Evolutionary conservation across 2,113 vertebrate genomes (phyloP), one percentile per base, ranked within the genome.

Genomic region (Melanotaenia duboulayi): DNA sequence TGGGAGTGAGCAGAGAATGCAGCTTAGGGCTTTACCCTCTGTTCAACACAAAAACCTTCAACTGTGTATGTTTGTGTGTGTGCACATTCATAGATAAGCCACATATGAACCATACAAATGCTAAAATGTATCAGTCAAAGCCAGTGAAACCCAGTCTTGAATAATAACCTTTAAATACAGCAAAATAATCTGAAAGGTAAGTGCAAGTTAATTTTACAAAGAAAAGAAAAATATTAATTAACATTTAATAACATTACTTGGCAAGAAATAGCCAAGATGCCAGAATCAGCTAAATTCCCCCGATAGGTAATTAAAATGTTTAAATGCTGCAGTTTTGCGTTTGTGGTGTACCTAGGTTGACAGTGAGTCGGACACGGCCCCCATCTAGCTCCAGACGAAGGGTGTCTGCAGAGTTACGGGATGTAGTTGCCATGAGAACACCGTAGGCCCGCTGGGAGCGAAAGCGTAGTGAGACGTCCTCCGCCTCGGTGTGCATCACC

Each of bases 401-500:
- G 14, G 98, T 99, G 74, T 99, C 98, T 1, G 97, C 98, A 0
- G 98, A 99, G 85, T 99, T 98, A 40, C 97, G 94, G 22, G 98
- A 99, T 20, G 98, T 99, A 56, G 98, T 99, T 22, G 98, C 97
- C 96, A 99, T 98, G 90, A 99, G 94, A 84, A 99, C 95, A 56
- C 98, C 98, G 8, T 99, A 99, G n/a, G 97, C 97, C 58, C 97
- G 87, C 81, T 98, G 97, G 28, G 98, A 99, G 64, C 96, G 94
- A 90, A 99, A 99, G 67, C 98, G 92, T 65, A 99, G 88, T 32
- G 97, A 98, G 82, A 99, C 97, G 12, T 99, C 98, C 90, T 99
- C 98, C 0, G 98, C 98, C 86, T 99, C 98, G 0, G 98, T 99
- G 77, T 99, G 98, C 97, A 99, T 99, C 80, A 96, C 98, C 86